phyloP scores from a whole-genome alignment of 2,797 vertebrate genomes.

The Crenichthys baileyi region DNA sequence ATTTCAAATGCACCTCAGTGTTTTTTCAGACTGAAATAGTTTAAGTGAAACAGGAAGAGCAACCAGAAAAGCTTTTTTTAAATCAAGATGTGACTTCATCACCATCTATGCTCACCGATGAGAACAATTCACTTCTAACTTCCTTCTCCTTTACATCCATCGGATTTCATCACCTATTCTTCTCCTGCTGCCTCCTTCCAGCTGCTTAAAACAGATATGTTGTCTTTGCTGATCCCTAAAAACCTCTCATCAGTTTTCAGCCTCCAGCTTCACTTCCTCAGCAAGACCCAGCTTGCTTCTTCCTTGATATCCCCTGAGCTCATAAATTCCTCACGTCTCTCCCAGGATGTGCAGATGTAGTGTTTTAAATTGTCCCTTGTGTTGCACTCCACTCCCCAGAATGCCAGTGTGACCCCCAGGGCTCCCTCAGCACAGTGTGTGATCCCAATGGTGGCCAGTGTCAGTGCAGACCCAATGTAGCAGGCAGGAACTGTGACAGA shows the following conservation, averaged over 20 bases:
- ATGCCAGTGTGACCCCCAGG: slow-evolving; percentile 94
- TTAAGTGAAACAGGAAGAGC: background rate
- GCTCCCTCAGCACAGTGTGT: slow-evolving; percentile 93
- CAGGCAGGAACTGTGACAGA: slow-evolving; percentile 89
- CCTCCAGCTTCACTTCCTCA: slow-evolving; percentile 12
- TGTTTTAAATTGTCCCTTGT: background rate
- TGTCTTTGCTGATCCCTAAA: slow-evolving; percentile 1
- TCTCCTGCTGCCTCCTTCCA: background rate
- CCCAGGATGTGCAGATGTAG: background rate
- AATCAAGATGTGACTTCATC: background rate
- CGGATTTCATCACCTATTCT: background rate
- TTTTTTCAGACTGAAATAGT: too few relatives aligned
- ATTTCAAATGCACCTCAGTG: background rate
- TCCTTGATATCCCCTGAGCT: slow-evolving; percentile 26
- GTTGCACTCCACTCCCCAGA: slow-evolving; percentile 75
- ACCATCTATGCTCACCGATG: background rate
- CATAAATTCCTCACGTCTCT: slow-evolving; percentile 22
- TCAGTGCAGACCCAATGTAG: slow-evolving; percentile 90
- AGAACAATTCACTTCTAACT: background rate
- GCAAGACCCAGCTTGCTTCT: slow-evolving; percentile 29
- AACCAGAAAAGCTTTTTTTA: background rate
- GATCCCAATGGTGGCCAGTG: slow-evolving; percentile 93
- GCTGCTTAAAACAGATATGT: slow-evolving; percentile 1
- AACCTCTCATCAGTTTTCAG: slow-evolving; percentile 3
- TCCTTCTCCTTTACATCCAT: background rate